Conservation (phyloP, 2,888 invertebrate genomes). For the Himalopsyche japonica region DNA sequence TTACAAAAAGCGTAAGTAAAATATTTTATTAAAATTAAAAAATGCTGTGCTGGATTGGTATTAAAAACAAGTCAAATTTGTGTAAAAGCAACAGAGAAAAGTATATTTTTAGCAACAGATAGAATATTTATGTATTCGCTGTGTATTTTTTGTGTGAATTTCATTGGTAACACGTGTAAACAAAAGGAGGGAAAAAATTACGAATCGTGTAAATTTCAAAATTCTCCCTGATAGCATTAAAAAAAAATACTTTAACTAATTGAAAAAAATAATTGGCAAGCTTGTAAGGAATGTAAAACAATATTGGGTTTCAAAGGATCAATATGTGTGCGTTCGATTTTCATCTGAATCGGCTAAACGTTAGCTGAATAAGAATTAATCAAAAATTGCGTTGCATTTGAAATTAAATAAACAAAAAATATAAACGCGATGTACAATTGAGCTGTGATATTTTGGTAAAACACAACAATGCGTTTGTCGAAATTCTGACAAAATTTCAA, state of each 20-base stretch:
- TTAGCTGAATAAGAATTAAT: not conserved
- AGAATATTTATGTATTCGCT: too few species aligned
- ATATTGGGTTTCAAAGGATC: not conserved
- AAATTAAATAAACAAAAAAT: too few species aligned
- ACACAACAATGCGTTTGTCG: too few species aligned
- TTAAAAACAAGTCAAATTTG: too few species aligned
- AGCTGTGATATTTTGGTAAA: too few species aligned
- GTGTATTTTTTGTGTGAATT: not conserved
- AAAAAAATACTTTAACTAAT: not conserved
- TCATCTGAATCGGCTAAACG: not conserved
- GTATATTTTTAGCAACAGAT: too few species aligned
- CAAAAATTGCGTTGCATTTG: not conserved
- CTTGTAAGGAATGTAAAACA: not conserved
- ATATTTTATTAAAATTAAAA: too few species aligned
- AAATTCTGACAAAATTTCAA: too few species aligned
- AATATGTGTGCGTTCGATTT: not conserved
- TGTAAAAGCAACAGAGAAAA: too few species aligned
- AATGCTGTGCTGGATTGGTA: too few species aligned
- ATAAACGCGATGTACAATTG: too few species aligned
- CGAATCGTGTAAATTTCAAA: not conserved
- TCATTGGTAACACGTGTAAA: not conserved
- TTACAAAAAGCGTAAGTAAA: too few species aligned
- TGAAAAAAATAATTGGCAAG: not conserved
- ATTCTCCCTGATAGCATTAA: not conserved
- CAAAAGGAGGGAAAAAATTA: not conserved